Conservation (phyloP, 2,797 vertebrate genomes). For the Danionella dracula region DNA sequence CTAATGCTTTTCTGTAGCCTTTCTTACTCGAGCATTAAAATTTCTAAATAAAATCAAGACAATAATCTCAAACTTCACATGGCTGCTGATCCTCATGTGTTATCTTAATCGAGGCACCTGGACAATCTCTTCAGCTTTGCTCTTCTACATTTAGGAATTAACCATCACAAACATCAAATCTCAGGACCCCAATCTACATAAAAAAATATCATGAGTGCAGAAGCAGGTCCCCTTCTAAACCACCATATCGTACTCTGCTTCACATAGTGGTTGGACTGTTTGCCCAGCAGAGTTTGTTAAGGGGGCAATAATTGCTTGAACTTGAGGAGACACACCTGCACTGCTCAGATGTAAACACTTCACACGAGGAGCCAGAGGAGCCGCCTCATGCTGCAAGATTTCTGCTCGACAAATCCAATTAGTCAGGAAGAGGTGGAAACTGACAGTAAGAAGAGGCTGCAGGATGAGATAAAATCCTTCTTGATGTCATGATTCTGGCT, state of each 20-base stretch:
- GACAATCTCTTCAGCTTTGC: neutral
- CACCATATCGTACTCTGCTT: neutral
- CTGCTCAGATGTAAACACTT: neutral
- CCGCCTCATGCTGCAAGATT: neutral
- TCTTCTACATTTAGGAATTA: neutral
- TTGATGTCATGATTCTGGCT: neutral
- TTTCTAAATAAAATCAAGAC: no score
- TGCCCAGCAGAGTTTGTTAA: neutral
- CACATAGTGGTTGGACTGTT: neutral
- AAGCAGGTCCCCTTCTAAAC: neutral
- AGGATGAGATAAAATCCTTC: neutral
- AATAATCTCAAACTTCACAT: no score
- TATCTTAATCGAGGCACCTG: neutral
- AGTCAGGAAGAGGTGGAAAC: neutral
- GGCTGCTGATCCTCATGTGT: neutral
- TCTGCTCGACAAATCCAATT: conserved; percentile 29
- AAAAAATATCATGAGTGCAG: neutral
- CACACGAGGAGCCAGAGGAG: neutral
- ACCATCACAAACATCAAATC: no score
- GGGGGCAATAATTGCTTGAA: neutral
- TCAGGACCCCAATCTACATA: no score
- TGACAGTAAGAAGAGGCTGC: neutral
- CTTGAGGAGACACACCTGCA: neutral
- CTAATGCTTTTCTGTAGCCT: no score
- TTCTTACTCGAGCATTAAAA: no score